phyloP scores from a whole-genome alignment of 2,797 vertebrate species.

The Ara ararauna region DNA sequence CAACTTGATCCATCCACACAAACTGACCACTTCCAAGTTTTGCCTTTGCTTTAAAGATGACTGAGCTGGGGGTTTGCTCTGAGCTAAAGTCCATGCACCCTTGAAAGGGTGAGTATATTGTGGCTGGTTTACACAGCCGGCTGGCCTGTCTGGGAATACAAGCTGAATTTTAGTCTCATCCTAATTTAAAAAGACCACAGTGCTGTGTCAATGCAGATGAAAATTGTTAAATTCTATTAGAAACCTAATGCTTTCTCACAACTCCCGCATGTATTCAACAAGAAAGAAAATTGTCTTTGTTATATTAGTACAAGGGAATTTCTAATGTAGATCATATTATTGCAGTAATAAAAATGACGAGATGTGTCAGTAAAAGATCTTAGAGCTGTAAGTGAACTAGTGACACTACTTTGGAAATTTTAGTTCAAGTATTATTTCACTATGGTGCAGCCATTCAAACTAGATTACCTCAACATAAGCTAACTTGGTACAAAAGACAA shows the following conservation, averaged over 20 bases:
- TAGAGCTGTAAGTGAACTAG: neutral
- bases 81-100: neutral
- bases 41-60: neutral
- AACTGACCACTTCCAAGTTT: neutral
- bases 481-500: neutral
- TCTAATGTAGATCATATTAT: neutral
- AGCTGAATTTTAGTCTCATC: neutral
- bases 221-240: neutral
- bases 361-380: neutral
- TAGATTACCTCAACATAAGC: neutral
- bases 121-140: neutral
- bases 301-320: neutral
- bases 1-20: neutral
- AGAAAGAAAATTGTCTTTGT: neutral
- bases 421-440: neutral
- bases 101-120: neutral
- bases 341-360: neutral
- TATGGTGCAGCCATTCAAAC: neutral
- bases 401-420: neutral
- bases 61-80: accelerated
- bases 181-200: neutral
- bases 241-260: neutral
- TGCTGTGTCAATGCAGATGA: neutral
- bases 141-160: neutral
- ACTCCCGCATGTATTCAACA: neutral